Evolutionary conservation across 1,140 invertebrate genomes (phyloP).

Genomic region (Zaprionus camerounensis): DNA sequence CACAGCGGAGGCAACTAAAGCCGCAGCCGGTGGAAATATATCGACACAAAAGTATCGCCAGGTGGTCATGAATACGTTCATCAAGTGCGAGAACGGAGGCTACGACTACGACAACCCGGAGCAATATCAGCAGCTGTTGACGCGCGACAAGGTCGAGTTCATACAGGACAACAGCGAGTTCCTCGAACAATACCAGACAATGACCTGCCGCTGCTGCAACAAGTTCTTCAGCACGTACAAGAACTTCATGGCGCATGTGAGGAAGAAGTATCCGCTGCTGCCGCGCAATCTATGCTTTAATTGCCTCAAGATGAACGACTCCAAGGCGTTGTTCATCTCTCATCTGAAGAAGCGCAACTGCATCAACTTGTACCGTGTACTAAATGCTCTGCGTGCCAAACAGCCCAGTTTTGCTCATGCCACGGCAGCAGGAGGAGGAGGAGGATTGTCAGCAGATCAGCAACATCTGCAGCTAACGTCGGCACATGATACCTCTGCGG

Average conservation of each 20-base stretch:
- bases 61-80: slow-evolving; percentile 79
- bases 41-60: slow-evolving; percentile 76
- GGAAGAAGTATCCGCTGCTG: slow-evolving; percentile 80
- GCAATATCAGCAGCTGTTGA: slow-evolving; percentile 75
- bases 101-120: slow-evolving; percentile 82
- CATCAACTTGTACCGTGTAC: slow-evolving; percentile 77
- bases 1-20: slow-evolving; percentile 57
- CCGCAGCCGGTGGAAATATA: slow-evolving; percentile 68
- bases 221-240: slow-evolving; percentile 80
- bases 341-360: slow-evolving; percentile 83
- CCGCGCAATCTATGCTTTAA: slow-evolving; percentile 83
- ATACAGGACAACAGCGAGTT: slow-evolving; percentile 81
- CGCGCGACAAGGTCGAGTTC: slow-evolving; percentile 77
- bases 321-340: slow-evolving; percentile 82
- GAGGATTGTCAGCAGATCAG: slow-evolving; percentile 7
- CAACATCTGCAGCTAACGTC: background rate
- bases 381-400: slow-evolving; percentile 65
- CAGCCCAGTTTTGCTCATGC: slow-evolving; percentile 43
- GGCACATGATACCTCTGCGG: slow-evolving; percentile 26
- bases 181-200: slow-evolving; percentile 81
- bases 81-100: slow-evolving; percentile 74
- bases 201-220: slow-evolving; percentile 82
- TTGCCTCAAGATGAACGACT: slow-evolving; percentile 83
- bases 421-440: background rate
- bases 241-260: slow-evolving; percentile 84